Percentiles rank a stretch among this genome's conserved stretches.
Evolutionary conservation across 2,888 invertebrate species (phyloP).

Genomic region (Tetrapedia diversipes): DNA sequence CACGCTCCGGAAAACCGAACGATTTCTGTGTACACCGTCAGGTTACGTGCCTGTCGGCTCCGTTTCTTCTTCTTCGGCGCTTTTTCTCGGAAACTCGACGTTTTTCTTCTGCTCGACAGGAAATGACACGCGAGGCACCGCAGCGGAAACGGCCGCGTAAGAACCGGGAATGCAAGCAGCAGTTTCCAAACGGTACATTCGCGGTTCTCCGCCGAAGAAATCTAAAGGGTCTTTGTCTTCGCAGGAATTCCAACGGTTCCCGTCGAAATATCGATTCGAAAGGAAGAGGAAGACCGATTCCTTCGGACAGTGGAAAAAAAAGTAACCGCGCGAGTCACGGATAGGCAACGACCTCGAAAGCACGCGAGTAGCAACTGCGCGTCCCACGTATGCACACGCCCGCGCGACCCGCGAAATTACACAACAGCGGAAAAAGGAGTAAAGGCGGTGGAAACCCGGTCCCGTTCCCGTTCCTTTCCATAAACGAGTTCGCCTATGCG

Average conservation of each 20-base stretch:
- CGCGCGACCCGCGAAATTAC: conserved; percentile 16
- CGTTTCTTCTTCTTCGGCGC: no score
- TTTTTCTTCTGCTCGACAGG: conserved; percentile 9
- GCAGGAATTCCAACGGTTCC: not conserved
- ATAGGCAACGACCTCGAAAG: conserved; percentile 21
- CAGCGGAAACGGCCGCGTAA: conserved; percentile 28
- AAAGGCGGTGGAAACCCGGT: not conserved
- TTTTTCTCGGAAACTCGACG: not conserved
- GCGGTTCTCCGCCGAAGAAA: conserved; percentile 5
- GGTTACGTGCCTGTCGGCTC: not conserved
- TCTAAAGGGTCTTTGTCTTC: not conserved
- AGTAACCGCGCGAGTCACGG: not conserved
- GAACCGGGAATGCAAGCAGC: conserved; percentile 20
- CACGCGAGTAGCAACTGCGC: not conserved
- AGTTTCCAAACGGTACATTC: conserved; percentile 9
- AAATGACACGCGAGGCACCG: conserved; percentile 28
- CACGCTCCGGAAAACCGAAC: conserved; percentile 32
- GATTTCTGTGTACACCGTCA: conserved; percentile 51
- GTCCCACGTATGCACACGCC: conserved; percentile 20
- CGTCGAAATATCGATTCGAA: not conserved
- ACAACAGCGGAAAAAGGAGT: conserved; percentile 18
- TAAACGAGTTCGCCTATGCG: not conserved
- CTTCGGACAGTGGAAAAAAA: not conserved
- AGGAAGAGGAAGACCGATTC: not conserved
- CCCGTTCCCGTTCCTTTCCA: not conserved